phyloP scores from a whole-genome alignment of 2,797 vertebrate species.

The Gallinago solitaria region DNA sequence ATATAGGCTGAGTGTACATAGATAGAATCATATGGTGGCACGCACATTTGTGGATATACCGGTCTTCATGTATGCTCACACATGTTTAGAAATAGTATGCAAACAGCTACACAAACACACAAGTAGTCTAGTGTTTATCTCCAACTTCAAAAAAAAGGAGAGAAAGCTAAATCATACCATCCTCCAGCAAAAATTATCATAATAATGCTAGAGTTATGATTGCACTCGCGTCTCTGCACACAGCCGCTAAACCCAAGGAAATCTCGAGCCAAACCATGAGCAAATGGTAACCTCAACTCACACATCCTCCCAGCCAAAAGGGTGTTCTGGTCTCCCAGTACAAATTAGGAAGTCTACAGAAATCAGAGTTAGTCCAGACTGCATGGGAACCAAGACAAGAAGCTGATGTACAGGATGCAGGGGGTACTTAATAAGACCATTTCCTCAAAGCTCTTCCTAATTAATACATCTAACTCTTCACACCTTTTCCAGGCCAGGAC shows the following conservation, averaged over 20 bases:
- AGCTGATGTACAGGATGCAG: not conserved
- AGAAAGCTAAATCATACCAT: not conserved
- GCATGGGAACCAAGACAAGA: not conserved
- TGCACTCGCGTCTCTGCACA: not conserved
- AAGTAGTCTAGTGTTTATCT: not conserved
- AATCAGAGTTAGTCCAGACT: not conserved
- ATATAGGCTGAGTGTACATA: not conserved
- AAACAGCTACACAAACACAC: not conserved
- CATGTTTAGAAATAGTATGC: not conserved
- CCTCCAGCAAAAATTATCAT: not conserved
- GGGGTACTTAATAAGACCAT: not conserved
- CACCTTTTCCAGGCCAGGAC: not conserved
- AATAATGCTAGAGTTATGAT: rapidly evolving
- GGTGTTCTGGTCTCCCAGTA: not conserved
- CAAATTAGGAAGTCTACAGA: not conserved
- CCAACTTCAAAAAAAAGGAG: not conserved
- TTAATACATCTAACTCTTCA: not conserved
- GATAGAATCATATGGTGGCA: not conserved
- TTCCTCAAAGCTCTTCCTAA: not conserved
- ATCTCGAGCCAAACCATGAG: not conserved
- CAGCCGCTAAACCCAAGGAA: not conserved
- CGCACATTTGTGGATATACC: not conserved
- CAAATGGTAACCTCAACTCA: not conserved
- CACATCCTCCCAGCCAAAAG: not conserved
- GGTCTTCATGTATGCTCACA: not conserved